These are phyloP conservation scores for Chrysolina americana DNA, from an alignment of 2,888 invertebrate genomes.

Conservation along the genomic window DNA sequence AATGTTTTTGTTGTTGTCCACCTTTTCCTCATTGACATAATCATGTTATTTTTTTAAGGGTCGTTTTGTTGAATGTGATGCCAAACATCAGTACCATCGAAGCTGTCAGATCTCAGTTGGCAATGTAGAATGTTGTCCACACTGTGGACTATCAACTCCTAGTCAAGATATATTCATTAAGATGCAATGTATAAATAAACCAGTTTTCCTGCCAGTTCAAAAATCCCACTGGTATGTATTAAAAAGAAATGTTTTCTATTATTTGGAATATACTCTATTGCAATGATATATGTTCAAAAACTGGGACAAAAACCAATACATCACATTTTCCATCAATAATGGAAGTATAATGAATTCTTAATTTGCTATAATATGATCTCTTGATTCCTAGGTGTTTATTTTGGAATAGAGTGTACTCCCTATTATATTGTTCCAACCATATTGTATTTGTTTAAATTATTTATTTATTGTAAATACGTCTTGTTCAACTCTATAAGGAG, in stretches of 20 bases:
- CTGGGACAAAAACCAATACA: not conserved
- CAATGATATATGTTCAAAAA: not conserved
- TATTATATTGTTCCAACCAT: not conserved
- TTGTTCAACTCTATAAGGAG: too few species aligned
- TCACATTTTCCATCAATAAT: not conserved
- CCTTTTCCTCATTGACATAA: constrained; percentile 11
- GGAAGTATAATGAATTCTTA: too few species aligned
- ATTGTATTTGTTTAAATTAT: too few species aligned
- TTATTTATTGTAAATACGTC: too few species aligned
- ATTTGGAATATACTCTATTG: not conserved
- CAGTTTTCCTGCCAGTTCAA: constrained; percentile 76
- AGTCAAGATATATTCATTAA: constrained; percentile 75
- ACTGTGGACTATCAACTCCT: constrained; percentile 78
- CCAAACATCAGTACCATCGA: constrained; percentile 86
- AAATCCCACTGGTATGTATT: constrained; percentile 65
- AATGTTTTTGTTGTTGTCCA: too few species aligned
- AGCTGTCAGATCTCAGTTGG: constrained; percentile 75
- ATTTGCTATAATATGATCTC: too few species aligned
- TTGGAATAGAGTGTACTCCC: not conserved
- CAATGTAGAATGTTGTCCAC: constrained; percentile 75
- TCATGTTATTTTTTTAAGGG: constrained; percentile 73
- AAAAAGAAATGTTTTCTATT: constrained; percentile 16
- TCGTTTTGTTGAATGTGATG: constrained; percentile 84
- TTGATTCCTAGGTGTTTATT: too few species aligned
- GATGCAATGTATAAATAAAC: constrained; percentile 76